A percentile compares a stretch with the other conserved stretches of the same genome.
These are phyloP conservation scores for Montipora sp. DNA, from an alignment of 64 coral and sea anemone species.

Conservation along the genomic window DNA sequence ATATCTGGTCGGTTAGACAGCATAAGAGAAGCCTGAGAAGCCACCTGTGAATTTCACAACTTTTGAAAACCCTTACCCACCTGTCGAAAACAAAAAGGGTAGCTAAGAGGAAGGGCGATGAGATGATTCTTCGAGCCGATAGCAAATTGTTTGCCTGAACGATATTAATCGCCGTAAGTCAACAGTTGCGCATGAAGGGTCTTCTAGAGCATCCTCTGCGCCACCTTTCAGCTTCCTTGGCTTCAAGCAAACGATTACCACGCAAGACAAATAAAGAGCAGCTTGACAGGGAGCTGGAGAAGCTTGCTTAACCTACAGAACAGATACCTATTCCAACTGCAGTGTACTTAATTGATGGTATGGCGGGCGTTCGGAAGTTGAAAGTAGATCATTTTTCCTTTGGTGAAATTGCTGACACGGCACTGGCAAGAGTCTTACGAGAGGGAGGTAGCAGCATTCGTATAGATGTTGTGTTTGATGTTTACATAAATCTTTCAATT, in stretches of 20 bases:
- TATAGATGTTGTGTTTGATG: neutral
- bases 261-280: neutral
- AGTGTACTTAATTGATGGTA: conserved; percentile 59
- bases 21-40: no score
- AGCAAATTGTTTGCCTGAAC: neutral
- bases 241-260: neutral
- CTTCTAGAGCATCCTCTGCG: neutral
- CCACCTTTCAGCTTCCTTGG: conserved; percentile 13
- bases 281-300: conserved; percentile 45
- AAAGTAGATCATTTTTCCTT: conserved; percentile 55
- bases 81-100: no score
- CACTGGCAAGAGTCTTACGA: neutral
- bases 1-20: no score
- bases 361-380: conserved; percentile 58
- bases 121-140: neutral
- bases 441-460: neutral
- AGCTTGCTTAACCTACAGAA: conserved; percentile 22
- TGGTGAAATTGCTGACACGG: neutral
- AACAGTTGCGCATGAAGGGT: neutral
- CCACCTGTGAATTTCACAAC: no score
- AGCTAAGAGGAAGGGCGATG: neutral
- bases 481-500: neutral
- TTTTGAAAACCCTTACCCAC: no score
- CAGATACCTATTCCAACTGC: conserved; percentile 18
- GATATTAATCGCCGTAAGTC: neutral